Base-by-base conservation (phyloP, 1,140 invertebrate genomes). In the Gryllus bimaculatus region DNA sequence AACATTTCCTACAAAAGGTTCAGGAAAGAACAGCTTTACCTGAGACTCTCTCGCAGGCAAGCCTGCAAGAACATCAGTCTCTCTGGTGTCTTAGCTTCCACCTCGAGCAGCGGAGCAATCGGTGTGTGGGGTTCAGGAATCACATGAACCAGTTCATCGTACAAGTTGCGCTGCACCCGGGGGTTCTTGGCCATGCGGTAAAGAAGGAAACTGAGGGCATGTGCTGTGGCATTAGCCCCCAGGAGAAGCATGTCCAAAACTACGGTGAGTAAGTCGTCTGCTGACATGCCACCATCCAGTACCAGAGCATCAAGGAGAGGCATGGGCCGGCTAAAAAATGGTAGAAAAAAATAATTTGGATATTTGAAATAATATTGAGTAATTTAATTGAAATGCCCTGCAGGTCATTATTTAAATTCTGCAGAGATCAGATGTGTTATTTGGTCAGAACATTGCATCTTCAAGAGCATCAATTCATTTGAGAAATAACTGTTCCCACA, bases 21-120 rank as follows among this genome's bases (percentile, higher is more conserved):
- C 26, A 39, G n/a, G n/a, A 39, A 39, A 39, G 26, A 2, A 2
- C 26, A 39, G 26, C 48, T 5, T 39, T 80, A 90, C 89, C 91
- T 87, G 78, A 92, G 87, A 48, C 89, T 88, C 85, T 94, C 92
- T 79, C 90, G 90, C 1, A 93, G 83, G 81, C 91, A 92, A 13
- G 91, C 91, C 83, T 91, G 90, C 2, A 93, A 82, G 83, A 91
- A 93, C 0, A 84, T 84, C 84, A 91, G 84, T 47, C 86, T 84
- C 10, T 84, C 83, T 15, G 91, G 82, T 20, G 80, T 82, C 10
- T 87, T 83, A 39, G 15, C 90, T 73, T 0, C 80, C n/a, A 76
- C 26, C 26, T 39, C 1, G 1, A 39, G 26, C 26, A 39, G 5
- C 26, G 26, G 26, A 2, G 26, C 26, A 39, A 39, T 39, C 5